Base-by-base conservation (phyloP, 2,888 invertebrate genomes). In the Drepanosiphum platanoidis region DNA sequence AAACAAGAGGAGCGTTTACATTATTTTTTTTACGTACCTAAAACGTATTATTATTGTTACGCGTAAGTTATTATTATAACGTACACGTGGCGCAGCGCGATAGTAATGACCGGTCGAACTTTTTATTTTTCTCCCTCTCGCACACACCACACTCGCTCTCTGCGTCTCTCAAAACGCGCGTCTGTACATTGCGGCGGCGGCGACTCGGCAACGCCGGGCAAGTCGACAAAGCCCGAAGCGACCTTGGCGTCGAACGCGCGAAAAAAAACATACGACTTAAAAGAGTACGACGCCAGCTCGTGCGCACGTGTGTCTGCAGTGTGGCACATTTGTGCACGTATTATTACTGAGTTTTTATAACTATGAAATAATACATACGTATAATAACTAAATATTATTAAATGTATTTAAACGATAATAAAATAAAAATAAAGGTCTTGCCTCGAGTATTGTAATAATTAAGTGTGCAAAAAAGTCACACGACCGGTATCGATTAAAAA, bases 201-300 rank as follows among this genome's bases (percentile, higher is more conserved):
- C 13, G 15, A 36, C 36, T 58, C 36, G 77, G 77, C 77, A 61
- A 61, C 77, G 64, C 18, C 11, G 77, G 22, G 22, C 46, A 46
- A 11, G 8, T 58, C 36, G 75, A 34, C 75, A 32, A 42, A 4
- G 32, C 32, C 15, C 34, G 58, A 13, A 27, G 27, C 64, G 66
- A 78, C 78, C 78, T 78, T 78, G 78, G 39, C 9, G 9, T 78
- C 32, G 30, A 78, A 78, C 64, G 64, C 78, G 22, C 42, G 64
- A 52, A 52, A 61, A 64, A 66, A 42, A 66, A n/a, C 78, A 58
- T 66, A 78, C 64, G 64, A 27, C 64, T 7, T 2, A 18, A 52
- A 18, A 18, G 5, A 18, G 22, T 42, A 32, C 18, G 3, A 32
- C 30, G 15, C 15, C 15, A 18, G 18, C 3, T 11, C 1, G 30